Conservation (phyloP, 2,888 invertebrate species). For the Ichneumoninae sp. region DNA sequence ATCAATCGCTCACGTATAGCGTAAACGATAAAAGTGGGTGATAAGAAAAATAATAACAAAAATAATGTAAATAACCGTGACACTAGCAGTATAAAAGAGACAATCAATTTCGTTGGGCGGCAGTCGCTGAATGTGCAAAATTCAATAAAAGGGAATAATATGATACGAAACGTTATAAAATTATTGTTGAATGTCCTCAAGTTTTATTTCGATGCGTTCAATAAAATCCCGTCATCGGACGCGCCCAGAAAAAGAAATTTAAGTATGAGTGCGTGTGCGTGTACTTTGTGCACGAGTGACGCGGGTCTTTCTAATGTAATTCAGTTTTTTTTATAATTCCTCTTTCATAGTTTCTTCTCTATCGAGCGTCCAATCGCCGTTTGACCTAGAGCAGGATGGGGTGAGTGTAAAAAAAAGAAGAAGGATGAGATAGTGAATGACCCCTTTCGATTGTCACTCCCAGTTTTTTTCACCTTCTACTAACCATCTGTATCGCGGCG, state of each 20-base stretch:
- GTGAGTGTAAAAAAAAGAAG: slow-evolving; percentile 37
- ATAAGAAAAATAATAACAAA: no score
- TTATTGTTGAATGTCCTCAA: background rate
- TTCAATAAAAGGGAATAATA: background rate
- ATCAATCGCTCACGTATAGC: no score
- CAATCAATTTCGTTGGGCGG: no score
- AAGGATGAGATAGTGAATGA: slow-evolving; percentile 38
- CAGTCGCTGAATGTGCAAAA: no score
- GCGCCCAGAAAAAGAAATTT: background rate
- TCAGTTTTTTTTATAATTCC: slow-evolving; percentile 49
- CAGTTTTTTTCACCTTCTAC: slow-evolving; percentile 48
- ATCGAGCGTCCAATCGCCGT: slow-evolving; percentile 47
- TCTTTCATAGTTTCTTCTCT: slow-evolving; percentile 23
- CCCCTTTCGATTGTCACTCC: slow-evolving; percentile 62
- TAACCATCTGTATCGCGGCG: slow-evolving; percentile 53
- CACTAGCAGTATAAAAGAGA: no score
- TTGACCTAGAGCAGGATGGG: slow-evolving; percentile 41
- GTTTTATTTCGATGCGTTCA: background rate
- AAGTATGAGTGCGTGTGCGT: background rate
- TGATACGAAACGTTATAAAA: background rate
- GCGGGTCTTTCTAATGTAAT: slow-evolving; percentile 43
- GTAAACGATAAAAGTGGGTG: no score
- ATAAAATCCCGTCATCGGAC: background rate
- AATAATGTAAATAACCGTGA: no score
- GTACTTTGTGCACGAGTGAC: slow-evolving; percentile 31